Evolutionary conservation across 2,113 vertebrate genomes (phyloP).

Genomic region (Thoracochromis brauschi): DNA sequence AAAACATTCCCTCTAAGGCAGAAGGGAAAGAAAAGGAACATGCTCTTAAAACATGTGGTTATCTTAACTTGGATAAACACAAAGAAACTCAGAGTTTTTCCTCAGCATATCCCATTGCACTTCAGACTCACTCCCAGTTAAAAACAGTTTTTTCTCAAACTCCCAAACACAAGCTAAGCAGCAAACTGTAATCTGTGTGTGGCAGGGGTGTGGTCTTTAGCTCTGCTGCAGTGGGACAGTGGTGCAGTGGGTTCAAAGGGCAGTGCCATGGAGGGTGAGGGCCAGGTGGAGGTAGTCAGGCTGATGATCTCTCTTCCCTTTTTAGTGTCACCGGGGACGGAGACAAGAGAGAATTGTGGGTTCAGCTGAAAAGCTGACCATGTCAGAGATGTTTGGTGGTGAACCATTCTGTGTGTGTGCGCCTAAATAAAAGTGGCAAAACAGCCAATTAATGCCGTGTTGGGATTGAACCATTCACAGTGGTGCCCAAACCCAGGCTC

Average conservation of each 20-base stretch:
- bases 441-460: not conserved
- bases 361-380: not conserved
- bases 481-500: not conserved
- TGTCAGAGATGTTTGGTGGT: not conserved
- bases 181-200: not conserved
- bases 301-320: not conserved
- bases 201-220: not conserved
- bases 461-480: accelerated
- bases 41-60: not conserved
- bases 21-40: not conserved
- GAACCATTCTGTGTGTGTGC: not conserved
- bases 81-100: not conserved
- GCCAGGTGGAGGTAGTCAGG: not conserved
- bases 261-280: not conserved
- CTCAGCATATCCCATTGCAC: not conserved
- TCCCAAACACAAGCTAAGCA: not conserved
- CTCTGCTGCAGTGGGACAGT: not conserved
- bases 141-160: not conserved
- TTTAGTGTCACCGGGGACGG: not conserved
- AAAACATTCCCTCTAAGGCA: not conserved
- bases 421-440: not conserved
- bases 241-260: not conserved
- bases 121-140: not conserved
- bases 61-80: not conserved
- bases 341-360: not conserved